Conservation (phyloP, 1,140 invertebrate genomes). For the Cheumatopsyche charites region DNA sequence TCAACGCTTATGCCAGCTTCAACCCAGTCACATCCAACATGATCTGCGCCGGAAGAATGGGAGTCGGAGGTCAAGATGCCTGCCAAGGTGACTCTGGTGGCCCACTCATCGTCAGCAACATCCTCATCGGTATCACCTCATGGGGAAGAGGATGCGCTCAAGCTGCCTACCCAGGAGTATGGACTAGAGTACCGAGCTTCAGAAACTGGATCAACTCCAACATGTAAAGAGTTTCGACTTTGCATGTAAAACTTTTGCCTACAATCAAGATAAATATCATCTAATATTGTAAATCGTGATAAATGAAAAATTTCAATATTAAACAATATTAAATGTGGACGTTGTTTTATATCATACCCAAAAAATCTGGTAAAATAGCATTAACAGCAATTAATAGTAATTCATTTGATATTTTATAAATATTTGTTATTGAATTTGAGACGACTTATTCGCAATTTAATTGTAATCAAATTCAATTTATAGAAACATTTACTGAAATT, state of each 20-base stretch:
- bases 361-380: background rate
- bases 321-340: background rate
- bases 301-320: background rate
- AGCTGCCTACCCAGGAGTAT: conserved; percentile 67
- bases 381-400: too few species aligned
- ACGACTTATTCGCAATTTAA: too few species aligned
- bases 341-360: background rate
- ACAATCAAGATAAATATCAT: background rate
- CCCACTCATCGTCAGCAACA: conserved; percentile 58
- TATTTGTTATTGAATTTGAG: too few species aligned
- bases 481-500: too few species aligned
- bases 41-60: conserved; percentile 70
- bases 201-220: conserved; percentile 57
- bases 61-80: conserved; percentile 55
- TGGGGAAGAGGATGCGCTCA: conserved; percentile 66
- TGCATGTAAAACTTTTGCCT: conserved; percentile 11
- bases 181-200: conserved; percentile 63
- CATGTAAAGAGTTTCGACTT: conserved; percentile 28
- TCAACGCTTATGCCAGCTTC: conserved; percentile 45
- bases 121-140: conserved; percentile 64
- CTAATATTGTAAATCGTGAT: background rate
- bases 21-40: conserved; percentile 66
- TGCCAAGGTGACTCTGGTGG: conserved; percentile 67
- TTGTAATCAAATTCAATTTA: too few species aligned
- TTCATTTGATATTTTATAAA: too few species aligned